phyloP scores from a whole-genome alignment of 2,888 invertebrate species.

The Elegia similella region DNA sequence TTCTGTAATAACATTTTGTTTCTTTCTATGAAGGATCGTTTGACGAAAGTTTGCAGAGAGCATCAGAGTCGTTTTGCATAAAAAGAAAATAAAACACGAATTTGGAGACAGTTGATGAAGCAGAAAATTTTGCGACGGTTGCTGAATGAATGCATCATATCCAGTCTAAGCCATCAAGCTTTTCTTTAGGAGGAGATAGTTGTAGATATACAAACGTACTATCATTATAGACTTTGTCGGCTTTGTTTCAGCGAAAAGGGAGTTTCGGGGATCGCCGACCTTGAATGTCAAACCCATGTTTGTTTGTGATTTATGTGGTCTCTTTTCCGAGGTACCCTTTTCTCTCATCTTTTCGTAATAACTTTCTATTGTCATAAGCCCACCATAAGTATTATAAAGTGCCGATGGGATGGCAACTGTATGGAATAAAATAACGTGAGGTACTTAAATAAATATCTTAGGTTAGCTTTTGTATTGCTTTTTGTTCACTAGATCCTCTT shows the following conservation, averaged over 20 bases:
- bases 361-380: slow-evolving; percentile 28
- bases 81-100: slow-evolving; percentile 34
- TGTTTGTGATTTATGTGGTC: slow-evolving; percentile 22
- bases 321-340: slow-evolving; percentile 19
- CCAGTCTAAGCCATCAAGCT: slow-evolving; percentile 30
- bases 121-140: slow-evolving; percentile 39
- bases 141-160: slow-evolving; percentile 37
- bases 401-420: slow-evolving; percentile 14
- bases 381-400: slow-evolving; percentile 17
- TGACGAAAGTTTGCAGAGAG: slow-evolving; percentile 26
- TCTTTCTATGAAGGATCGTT: slow-evolving; percentile 29
- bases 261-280: slow-evolving; percentile 12
- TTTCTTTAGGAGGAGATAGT: slow-evolving; percentile 29
- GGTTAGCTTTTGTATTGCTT: too few relatives aligned
- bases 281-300: slow-evolving; percentile 18
- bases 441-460: background rate
- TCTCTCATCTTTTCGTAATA: slow-evolving; percentile 24
- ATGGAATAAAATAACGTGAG: background rate
- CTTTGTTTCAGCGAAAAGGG: slow-evolving; percentile 13
- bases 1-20: slow-evolving; percentile 29
- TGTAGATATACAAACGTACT: slow-evolving; percentile 14
- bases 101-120: slow-evolving; percentile 33
- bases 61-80: slow-evolving; percentile 20
- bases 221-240: slow-evolving; percentile 1
- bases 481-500: too few relatives aligned